A percentile compares a stretch with the other conserved stretches of the same genome.
Evolutionary conservation across 2,113 vertebrate genomes (phyloP).

Genomic region (Calidris pugnax): DNA sequence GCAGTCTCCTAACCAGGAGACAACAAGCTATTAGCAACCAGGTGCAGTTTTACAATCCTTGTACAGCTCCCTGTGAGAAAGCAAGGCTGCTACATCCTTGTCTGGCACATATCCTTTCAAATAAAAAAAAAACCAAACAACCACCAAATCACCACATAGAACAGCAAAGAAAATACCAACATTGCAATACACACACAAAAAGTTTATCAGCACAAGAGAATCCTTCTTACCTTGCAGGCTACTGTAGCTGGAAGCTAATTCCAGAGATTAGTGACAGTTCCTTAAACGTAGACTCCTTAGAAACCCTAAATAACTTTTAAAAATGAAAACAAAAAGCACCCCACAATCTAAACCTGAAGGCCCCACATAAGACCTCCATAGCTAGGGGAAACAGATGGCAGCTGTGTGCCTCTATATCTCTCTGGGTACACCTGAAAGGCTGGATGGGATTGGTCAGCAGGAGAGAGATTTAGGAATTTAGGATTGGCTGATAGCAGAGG

Average conservation of each 20-base stretch:
- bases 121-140: neutral
- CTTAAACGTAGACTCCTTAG: accelerated
- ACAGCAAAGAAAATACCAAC: neutral
- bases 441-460: neutral
- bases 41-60: neutral
- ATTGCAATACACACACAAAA: accelerated
- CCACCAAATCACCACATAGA: neutral
- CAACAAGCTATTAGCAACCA: neutral
- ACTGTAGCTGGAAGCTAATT: neutral
- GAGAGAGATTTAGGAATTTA: neutral
- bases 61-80: neutral
- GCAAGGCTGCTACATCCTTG: neutral
- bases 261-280: accelerated
- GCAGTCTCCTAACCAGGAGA: neutral
- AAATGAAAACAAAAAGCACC: neutral
- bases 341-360: accelerated
- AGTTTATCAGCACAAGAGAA: neutral
- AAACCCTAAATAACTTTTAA: neutral
- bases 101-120: accelerated
- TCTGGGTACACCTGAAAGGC: neutral
- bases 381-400: accelerated
- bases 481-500: neutral
- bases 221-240: neutral
- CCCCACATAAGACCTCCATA: accelerated
- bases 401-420: neutral